Percentiles rank a stretch among this genome's conserved stretches.
Conservation (phyloP, 2,888 invertebrate genomes). For the Xestia sexstrigata region DNA sequence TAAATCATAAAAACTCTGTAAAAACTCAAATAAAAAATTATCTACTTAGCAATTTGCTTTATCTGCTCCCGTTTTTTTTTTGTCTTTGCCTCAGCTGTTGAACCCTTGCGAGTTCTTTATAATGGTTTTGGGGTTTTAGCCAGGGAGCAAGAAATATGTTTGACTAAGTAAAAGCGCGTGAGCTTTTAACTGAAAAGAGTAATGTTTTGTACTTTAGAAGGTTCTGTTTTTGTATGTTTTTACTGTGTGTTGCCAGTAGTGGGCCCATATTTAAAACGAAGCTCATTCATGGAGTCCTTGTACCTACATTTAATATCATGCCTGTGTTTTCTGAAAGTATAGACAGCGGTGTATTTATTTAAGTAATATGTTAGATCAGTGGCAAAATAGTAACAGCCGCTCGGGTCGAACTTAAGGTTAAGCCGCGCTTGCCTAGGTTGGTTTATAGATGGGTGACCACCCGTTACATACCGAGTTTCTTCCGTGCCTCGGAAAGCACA, state of each 20-base stretch:
- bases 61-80: constrained; percentile 69
- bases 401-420: too few species aligned
- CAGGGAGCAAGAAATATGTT: constrained; percentile 67
- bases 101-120: constrained; percentile 72
- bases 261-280: not conserved
- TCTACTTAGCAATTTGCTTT: constrained; percentile 70
- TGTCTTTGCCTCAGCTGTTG: constrained; percentile 68
- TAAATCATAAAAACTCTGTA: constrained; percentile 58
- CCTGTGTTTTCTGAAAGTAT: not conserved
- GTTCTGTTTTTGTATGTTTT: constrained; percentile 25
- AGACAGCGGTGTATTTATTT: not conserved
- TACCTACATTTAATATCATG: not conserved
- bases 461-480: too few species aligned
- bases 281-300: not conserved
- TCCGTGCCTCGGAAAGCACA: too few species aligned
- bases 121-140: constrained; percentile 70
- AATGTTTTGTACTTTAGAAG: constrained; percentile 42
- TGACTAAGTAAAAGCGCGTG: constrained; percentile 58
- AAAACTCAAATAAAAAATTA: constrained; percentile 67
- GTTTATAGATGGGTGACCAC: too few species aligned
- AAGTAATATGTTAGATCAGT: too few species aligned
- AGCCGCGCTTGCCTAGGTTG: too few species aligned
- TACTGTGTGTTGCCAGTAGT: not conserved
- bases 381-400: too few species aligned
- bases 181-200: constrained; percentile 54